These are phyloP conservation scores for Enteromius anoplus DNA, from an alignment of 2,797 vertebrate genomes.

Conservation along the genomic window DNA sequence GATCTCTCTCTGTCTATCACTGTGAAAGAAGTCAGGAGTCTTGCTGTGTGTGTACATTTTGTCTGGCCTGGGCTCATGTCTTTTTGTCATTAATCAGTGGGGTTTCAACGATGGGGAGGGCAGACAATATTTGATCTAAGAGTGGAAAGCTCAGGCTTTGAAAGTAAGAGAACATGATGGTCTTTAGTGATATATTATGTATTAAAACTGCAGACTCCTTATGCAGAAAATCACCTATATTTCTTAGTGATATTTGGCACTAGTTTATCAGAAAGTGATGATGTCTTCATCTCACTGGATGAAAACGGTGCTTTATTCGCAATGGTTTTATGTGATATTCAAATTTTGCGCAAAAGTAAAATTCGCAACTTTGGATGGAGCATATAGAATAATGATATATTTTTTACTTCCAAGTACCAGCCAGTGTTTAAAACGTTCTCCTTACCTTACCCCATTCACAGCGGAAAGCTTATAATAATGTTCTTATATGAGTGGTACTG, in stretches of 20 bases:
- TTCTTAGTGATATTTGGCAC: not conserved
- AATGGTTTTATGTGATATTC: not conserved
- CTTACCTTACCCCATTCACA: no score
- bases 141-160: not conserved
- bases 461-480: not conserved
- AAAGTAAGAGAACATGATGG: not conserved
- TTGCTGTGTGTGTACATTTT: conserved; percentile 36
- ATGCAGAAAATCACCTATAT: not conserved
- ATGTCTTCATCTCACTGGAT: not conserved
- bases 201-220: not conserved
- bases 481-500: not conserved
- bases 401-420: not conserved
- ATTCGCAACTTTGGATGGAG: not conserved
- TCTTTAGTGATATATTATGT: not conserved
- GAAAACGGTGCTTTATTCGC: not conserved
- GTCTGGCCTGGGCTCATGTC: conserved; percentile 13
- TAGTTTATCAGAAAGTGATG: not conserved
- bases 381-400: not conserved
- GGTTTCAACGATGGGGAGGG: not conserved
- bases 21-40: conserved; percentile 33
- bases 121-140: conserved; percentile 16
- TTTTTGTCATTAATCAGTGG: not conserved
- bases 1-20: conserved; percentile 13
- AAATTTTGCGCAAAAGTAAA: not conserved
- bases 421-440: not conserved